phyloP scores from a whole-genome alignment of 2,113 vertebrate genomes.

The Seriola dumerili region DNA sequence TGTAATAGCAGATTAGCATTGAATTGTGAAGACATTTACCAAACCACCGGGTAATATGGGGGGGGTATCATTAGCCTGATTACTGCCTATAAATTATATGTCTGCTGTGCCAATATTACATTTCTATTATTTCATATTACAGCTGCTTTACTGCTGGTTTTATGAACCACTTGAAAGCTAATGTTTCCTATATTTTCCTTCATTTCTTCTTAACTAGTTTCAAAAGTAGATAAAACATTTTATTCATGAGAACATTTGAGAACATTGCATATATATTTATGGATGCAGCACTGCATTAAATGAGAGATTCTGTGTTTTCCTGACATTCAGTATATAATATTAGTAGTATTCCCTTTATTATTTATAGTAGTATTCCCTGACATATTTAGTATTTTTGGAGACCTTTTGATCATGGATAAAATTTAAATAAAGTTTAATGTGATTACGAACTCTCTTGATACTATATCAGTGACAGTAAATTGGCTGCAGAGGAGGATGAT shows the following conservation, averaged over 20 bases:
- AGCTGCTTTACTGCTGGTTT: constrained; percentile 29
- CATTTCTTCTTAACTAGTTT: constrained; percentile 2
- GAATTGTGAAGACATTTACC: constrained; percentile 40
- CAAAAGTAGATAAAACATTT: constrained; percentile 15
- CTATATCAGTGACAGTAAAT: constrained; percentile 4
- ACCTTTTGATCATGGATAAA: neutral
- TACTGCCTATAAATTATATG: constrained; percentile 41
- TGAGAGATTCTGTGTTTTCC: neutral
- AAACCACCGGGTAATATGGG: constrained; percentile 44
- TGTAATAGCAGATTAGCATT: constrained; percentile 55
- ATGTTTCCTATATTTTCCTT: neutral
- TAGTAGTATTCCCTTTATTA: too few species aligned
- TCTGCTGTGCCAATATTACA: constrained; percentile 36
- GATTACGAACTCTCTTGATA: neutral
- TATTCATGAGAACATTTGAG: neutral
- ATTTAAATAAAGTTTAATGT: neutral
- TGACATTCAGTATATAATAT: neutral
- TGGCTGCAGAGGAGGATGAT: constrained; percentile 18
- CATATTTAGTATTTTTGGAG: neutral
- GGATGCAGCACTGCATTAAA: neutral
- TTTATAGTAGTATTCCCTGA: neutral
- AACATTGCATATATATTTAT: neutral
- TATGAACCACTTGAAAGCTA: constrained; percentile 29
- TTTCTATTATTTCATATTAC: constrained; percentile 35
- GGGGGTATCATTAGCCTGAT: constrained; percentile 48